Conservation (phyloP, 2,797 vertebrate genomes). For the Darevskia mixta region DNA sequence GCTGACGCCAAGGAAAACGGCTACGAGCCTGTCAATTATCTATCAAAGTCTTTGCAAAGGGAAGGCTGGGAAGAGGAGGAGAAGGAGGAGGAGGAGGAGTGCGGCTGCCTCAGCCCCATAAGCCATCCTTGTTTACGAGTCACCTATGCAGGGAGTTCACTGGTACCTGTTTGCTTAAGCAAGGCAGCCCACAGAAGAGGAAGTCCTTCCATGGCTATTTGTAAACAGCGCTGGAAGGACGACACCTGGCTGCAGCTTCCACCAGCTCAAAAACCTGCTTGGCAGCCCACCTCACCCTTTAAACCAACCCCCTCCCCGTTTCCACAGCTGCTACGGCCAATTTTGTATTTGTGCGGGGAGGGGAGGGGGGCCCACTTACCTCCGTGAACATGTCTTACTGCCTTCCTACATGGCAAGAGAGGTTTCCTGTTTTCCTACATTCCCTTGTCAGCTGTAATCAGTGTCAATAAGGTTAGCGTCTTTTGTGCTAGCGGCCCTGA, state of each 20-base stretch:
- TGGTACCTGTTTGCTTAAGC: neutral
- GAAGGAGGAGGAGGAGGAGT: constrained; percentile 12
- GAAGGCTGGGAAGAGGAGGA: neutral
- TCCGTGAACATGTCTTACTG: no score
- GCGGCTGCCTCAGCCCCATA: constrained; percentile 1
- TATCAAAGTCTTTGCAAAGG: constrained; percentile 36
- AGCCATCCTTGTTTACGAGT: constrained; percentile 39
- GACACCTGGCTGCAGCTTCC: neutral
- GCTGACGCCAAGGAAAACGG: constrained; percentile 8
- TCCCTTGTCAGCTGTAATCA: no score
- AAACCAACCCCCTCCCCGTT: neutral
- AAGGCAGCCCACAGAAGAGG: constrained; percentile 29
- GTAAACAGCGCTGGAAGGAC: neutral
- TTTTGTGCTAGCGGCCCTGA: no score
- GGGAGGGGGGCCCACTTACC: no score
- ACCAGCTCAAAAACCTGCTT: accelerated
- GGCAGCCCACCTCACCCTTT: accelerated
- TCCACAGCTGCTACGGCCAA: neutral
- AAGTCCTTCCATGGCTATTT: neutral
- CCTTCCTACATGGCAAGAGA: no score
- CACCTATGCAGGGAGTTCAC: constrained; percentile 24
- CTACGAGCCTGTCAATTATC: constrained; percentile 37
- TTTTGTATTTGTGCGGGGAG: no score
- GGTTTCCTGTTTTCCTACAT: no score
- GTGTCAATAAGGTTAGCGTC: no score